A percentile compares a stretch with the other conserved stretches of the same genome.
Evolutionary conservation across 2,113 vertebrate species (phyloP).

Genomic region (Formicarius rufipectus): DNA sequence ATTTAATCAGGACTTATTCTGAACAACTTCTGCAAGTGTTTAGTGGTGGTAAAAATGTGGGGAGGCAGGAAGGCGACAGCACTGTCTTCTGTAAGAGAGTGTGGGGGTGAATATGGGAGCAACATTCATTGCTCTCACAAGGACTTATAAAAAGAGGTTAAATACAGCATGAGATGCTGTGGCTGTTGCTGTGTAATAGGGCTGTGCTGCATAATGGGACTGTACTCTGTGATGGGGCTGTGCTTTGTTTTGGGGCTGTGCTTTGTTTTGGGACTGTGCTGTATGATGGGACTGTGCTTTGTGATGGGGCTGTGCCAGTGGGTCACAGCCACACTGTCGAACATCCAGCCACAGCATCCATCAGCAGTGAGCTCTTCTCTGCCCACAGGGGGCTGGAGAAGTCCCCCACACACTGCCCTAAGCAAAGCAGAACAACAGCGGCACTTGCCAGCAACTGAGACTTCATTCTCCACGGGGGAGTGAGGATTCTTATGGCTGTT

Average conservation of each 20-base stretch:
- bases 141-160: neutral
- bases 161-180: accelerated
- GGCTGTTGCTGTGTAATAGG: neutral
- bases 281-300: neutral
- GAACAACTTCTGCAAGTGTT: neutral
- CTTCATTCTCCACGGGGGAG: neutral
- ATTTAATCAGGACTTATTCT: neutral
- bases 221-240: neutral
- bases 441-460: neutral
- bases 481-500: neutral
- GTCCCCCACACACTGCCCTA: neutral
- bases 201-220: accelerated
- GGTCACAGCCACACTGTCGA: accelerated
- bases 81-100: accelerated
- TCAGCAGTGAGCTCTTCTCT: neutral
- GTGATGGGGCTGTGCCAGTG: neutral
- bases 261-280: neutral
- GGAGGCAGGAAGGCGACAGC: neutral
- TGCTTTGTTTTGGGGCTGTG: neutral
- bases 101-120: neutral
- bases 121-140: accelerated
- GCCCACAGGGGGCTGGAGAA: neutral
- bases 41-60: accelerated
- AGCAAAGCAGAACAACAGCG: neutral
- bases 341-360: neutral